Base-by-base conservation (phyloP, 2,888 invertebrate genomes). In the Cactoblastis cactorum region DNA sequence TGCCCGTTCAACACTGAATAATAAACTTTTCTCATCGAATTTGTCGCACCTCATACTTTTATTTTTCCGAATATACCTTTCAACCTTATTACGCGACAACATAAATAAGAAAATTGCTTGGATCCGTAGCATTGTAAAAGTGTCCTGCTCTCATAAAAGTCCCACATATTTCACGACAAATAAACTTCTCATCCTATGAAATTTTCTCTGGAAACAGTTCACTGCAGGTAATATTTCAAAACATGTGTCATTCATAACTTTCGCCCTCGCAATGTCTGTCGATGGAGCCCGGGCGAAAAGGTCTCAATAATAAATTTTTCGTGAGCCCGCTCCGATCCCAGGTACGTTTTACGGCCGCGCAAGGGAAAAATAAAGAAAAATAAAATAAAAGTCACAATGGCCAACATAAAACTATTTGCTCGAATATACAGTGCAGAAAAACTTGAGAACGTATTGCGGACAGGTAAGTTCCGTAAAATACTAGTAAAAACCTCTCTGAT, bases 171-270 rank as follows among this genome's bases (percentile, higher is more conserved):
- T 86, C 84, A 86, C 77, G 86, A 86, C 85, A 85, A 87, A 87
- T 88, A 87, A 89, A 89, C 87, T 87, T 86, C 86, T 83, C 80
- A 82, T 85, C 83, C 79, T 69, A 81, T 82, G 83, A 85, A 86
- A 83, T 83, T 83, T 80, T 78, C 75, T 73, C 69, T 71, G 76
- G 79, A 70, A 83, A 83, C 81, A 81, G 83, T 84, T 84, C 80
- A 81, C 76, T 86, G 83, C 83, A 84, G 86, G 88, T 85, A 86
- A 89, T 89, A 88, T 89, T 88, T 89, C 89, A 88, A 89, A 89
- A 89, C 88, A 89, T 87, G 85, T 88, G 88, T 89, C 88, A 88
- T 89, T 89, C 88, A 88, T 88, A 89, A 89, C 85, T 89, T 89
- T 86, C 80, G 77, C 87, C 78, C 85, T 85, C 83, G 88, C 87